Evolutionary conservation across 2,888 invertebrate species (phyloP), one percentile per base, ranked within the genome.

Genomic region (Gasteruption jaculator): DNA sequence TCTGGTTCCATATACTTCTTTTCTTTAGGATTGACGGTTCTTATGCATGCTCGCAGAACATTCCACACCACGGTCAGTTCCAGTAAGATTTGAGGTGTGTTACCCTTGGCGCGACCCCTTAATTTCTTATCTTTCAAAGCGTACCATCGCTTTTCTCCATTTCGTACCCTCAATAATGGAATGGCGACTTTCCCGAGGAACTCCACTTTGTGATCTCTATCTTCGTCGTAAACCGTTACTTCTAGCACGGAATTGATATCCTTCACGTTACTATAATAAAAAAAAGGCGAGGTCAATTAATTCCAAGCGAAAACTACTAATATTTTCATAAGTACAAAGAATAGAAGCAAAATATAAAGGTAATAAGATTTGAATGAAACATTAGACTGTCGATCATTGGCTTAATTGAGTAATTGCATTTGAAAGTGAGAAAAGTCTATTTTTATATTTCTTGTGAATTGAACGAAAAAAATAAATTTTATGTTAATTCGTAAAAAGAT

Each of bases 141-240:
- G 69, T 91, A 97, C 97, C 97, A 97, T 50, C 90, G 76, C 65
- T 91, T 91, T 63, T 93, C 93, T 0, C 92, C 90, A 63, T 90
- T 93, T 50, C 84, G 78, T 54, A 97, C 86, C 58, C 82, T 78
- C 40, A 96, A 72, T 35, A 97, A 71, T 0, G 96, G 96, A 54
- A 97, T 83, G 3, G 85, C 83, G 7, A 96, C 75, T 71, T 91
- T 92, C 1, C 99, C 99, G 10, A 99, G 75, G 68, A 99, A 99
- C 71, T 99, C 97, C 8, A 93, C 94, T 71, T 96, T 96, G 70
- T 96, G 95, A 68, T 95, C 94, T 46, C 94, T 82, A 70, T 99
- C 97, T 73, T 99, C 97, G 64, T 99, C 97, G 70, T 86, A 97
- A 0, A 99, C 93, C 0, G 96, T 96, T 37, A 99, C 76, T 64